phyloP scores from a whole-genome alignment of 2,797 vertebrate species.

The Simalia tracyae region DNA sequence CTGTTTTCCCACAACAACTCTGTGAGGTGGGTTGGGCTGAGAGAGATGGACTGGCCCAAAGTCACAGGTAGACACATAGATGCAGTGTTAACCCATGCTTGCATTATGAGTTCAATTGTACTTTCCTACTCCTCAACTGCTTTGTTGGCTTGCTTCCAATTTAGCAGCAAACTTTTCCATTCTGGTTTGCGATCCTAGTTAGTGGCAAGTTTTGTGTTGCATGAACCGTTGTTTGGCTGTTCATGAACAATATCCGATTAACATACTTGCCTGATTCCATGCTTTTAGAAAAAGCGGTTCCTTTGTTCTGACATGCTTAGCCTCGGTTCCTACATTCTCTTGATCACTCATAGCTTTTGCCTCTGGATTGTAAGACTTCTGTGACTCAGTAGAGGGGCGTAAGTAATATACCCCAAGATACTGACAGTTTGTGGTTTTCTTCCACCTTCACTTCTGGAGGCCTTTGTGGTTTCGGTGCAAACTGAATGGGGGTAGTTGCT shows the following conservation, averaged over 20 bases:
- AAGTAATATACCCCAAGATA: conserved; percentile 57
- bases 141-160: too few relatives aligned
- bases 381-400: conserved; percentile 52
- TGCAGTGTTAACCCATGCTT: too few relatives aligned
- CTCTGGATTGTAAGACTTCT: conserved; percentile 35
- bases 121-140: too few relatives aligned
- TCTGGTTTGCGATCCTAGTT: background rate
- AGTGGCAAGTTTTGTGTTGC: background rate
- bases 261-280: background rate
- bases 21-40: too few relatives aligned
- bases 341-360: conserved; percentile 26
- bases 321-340: conserved; percentile 23
- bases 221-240: background rate
- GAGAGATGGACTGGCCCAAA: too few relatives aligned
- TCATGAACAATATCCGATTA: too few relatives aligned
- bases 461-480: conserved; percentile 60
- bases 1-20: too few relatives aligned
- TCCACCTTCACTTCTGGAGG: conserved; percentile 43
- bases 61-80: too few relatives aligned
- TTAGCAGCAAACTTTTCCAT: background rate
- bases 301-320: background rate
- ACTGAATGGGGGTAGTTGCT: conserved; percentile 59
- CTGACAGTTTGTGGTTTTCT: conserved; percentile 65
- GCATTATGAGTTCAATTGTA: too few relatives aligned
- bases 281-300: background rate